These are phyloP conservation scores for Poecilia picta DNA, from an alignment of 2,797 vertebrate species.

Conservation along the genomic window DNA sequence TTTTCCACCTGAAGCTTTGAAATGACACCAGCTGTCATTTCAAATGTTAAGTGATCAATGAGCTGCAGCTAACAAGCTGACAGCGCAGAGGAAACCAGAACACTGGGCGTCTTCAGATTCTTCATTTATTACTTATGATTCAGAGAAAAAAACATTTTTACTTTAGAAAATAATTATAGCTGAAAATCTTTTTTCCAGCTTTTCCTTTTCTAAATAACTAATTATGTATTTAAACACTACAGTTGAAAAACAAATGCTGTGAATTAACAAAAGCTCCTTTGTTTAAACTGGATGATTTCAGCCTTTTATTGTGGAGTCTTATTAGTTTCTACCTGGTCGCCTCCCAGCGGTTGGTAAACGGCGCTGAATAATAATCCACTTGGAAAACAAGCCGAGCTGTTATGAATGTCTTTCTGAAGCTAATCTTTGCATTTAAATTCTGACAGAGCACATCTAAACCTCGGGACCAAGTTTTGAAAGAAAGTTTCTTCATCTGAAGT, in stretches of 20 bases:
- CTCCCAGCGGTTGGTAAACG: not conserved
- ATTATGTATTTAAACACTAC: not conserved
- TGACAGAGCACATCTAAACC: not conserved
- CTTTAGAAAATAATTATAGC: not conserved
- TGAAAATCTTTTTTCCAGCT: not conserved
- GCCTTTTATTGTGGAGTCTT: not conserved
- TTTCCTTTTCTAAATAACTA: not conserved
- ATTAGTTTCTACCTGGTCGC: not conserved
- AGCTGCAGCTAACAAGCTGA: not conserved
- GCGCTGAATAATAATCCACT: not conserved
- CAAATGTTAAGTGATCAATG: not conserved
- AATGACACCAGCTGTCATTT: constrained; percentile 8
- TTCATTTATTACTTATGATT: not conserved
- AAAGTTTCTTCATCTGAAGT: not conserved
- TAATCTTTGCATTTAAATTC: not conserved
- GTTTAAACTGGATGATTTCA: not conserved
- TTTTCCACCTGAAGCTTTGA: not conserved
- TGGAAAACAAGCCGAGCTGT: not conserved
- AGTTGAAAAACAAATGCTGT: not conserved
- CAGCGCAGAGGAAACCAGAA: not conserved
- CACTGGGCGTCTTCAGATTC: too few relatives aligned
- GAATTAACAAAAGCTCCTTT: not conserved
- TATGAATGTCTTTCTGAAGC: not conserved
- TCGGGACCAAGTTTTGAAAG: not conserved
- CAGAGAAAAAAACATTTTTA: not conserved